These are phyloP conservation scores for Danio albolineatus DNA, from an alignment of 2,797 vertebrate genomes.

Conservation along the genomic window DNA sequence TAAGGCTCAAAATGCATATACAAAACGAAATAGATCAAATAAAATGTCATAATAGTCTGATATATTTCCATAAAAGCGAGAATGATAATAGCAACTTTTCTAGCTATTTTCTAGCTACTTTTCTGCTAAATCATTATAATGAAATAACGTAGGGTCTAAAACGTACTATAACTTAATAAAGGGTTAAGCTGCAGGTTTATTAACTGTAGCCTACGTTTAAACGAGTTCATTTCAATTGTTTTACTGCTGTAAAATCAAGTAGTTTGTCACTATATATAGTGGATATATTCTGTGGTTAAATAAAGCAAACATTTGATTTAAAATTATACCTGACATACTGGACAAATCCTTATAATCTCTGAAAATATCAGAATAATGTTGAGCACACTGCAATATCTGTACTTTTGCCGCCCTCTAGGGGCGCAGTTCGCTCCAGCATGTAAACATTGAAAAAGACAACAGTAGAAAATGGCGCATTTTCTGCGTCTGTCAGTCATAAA, in stretches of 20 bases:
- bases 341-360: too few relatives aligned
- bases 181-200: not conserved
- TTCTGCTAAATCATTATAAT: not conserved
- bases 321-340: not conserved
- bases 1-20: too few relatives aligned
- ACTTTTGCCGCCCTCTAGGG: conserved; percentile 50
- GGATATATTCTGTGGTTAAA: too few relatives aligned
- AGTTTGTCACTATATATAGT: not conserved
- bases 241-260: not conserved
- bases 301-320: not conserved
- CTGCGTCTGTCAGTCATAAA: not conserved
- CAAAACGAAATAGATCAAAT: too few relatives aligned
- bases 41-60: too few relatives aligned
- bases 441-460: not conserved
- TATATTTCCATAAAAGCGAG: too few relatives aligned
- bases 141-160: not conserved
- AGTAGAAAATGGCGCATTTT: not conserved
- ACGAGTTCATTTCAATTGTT: not conserved
- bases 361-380: not conserved
- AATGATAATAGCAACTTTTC: too few relatives aligned
- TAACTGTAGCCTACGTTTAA: too few relatives aligned
- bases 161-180: not conserved
- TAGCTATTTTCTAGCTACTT: too few relatives aligned
- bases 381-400: not conserved
- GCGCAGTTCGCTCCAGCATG: not conserved